These are phyloP conservation scores for Chiroxiphia lanceolata DNA, from an alignment of 2,797 vertebrate species.

Conservation along the genomic window DNA sequence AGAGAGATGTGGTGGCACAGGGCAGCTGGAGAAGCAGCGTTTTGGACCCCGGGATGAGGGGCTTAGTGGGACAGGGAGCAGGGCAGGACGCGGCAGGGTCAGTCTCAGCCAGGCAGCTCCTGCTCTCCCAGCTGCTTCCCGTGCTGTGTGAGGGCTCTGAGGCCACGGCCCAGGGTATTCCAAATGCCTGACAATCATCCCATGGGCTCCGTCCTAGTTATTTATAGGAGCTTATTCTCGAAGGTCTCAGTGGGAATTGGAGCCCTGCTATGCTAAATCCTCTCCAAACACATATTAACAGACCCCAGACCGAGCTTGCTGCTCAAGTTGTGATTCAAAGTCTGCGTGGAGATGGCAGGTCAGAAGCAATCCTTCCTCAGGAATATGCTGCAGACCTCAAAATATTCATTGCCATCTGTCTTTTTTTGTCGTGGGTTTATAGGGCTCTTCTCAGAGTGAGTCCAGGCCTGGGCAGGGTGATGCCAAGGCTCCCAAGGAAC, in stretches of 20 bases:
- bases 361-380: neutral
- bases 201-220: neutral
- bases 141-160: rapidly evolving
- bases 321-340: neutral
- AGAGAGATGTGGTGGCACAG: rapidly evolving
- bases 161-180: rapidly evolving
- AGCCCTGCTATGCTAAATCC: conserved; percentile 24
- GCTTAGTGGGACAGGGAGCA: neutral
- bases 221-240: neutral
- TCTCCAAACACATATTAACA: neutral
- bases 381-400: neutral
- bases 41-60: rapidly evolving
- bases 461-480: neutral
- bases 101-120: neutral
- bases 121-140: neutral
- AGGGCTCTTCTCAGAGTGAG: neutral
- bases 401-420: neutral
- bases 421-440: neutral
- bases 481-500: neutral
- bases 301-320: neutral
- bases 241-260: neutral
- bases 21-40: neutral
- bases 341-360: neutral
- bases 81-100: neutral
- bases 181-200: neutral